These are phyloP conservation scores for Gari tellinella DNA, from an alignment of 2,888 invertebrate species.

Conservation along the genomic window DNA sequence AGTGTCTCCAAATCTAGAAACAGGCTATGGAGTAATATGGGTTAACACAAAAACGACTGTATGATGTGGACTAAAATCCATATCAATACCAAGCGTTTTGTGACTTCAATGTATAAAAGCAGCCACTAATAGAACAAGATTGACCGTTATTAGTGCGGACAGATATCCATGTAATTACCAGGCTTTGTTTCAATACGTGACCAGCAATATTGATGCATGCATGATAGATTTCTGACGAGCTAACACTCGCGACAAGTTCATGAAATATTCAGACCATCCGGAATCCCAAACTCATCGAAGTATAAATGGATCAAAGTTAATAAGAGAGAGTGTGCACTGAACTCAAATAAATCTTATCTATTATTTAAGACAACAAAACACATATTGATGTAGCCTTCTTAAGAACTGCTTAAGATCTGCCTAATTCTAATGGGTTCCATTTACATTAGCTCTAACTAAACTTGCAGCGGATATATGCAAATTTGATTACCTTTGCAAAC, in stretches of 20 bases:
- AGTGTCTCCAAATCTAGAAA: no score
- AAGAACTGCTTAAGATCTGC: neutral
- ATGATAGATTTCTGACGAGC: neutral
- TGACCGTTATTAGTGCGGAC: no score
- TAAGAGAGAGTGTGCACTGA: neutral
- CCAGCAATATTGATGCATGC: neutral
- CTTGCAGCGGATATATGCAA: no score
- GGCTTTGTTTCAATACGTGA: neutral
- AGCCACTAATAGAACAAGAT: no score
- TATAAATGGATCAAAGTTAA: neutral
- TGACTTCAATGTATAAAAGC: no score
- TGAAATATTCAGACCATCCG: slow-evolving; percentile 8
- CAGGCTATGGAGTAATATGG: no score
- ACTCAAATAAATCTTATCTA: slow-evolving; percentile 4
- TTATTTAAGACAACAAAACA: slow-evolving; percentile 10
- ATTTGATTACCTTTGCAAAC: no score
- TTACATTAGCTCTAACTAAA: no score
- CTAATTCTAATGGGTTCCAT: neutral
- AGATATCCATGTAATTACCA: neutral
- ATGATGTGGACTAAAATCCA: no score
- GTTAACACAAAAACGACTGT: no score
- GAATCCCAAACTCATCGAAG: neutral
- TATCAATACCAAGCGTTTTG: no score
- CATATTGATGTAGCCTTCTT: slow-evolving; percentile 3
- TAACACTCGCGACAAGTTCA: neutral